A percentile compares a stretch with the other conserved stretches of the same genome.
These are phyloP conservation scores for Latrodectus geometricus DNA, from an alignment of 1,140 invertebrate genomes.

Conservation along the genomic window DNA sequence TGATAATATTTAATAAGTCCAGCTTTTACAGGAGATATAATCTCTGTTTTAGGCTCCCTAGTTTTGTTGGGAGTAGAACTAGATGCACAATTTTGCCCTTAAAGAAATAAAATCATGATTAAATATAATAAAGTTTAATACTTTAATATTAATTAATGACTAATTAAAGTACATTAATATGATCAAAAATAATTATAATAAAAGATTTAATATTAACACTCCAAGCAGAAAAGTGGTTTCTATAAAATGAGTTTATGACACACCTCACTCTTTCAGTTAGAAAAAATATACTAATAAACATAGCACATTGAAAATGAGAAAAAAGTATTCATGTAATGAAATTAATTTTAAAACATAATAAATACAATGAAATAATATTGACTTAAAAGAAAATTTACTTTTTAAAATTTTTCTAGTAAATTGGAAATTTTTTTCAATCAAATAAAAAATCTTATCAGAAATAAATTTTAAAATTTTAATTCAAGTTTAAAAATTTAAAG, in stretches of 20 bases:
- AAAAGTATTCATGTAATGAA: neutral
- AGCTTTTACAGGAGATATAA: slow-evolving; percentile 41
- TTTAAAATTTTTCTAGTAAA: neutral
- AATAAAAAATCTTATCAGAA: slow-evolving; percentile 2
- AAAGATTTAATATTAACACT: too few species aligned
- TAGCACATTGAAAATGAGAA: neutral
- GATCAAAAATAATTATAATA: neutral
- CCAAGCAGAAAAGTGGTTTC: too few species aligned
- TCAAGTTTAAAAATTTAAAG: too few species aligned
- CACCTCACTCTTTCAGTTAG: too few species aligned
- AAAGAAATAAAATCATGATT: neutral
- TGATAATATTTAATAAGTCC: slow-evolving; percentile 50
- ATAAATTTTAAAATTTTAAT: neutral
- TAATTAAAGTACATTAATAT: neutral
- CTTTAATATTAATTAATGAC: neutral
- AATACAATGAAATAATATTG: neutral
- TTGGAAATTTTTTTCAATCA: neutral
- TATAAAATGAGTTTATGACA: neutral
- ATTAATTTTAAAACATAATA: too few species aligned
- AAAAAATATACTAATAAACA: neutral
- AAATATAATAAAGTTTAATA: neutral
- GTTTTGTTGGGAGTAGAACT: slow-evolving; percentile 9
- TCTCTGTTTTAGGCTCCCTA: neutral
- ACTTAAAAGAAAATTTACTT: neutral
- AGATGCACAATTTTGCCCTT: slow-evolving; percentile 22